phyloP scores from a whole-genome alignment of 2,113 vertebrate species.

The Hydrochoerus hydrochaeris region DNA sequence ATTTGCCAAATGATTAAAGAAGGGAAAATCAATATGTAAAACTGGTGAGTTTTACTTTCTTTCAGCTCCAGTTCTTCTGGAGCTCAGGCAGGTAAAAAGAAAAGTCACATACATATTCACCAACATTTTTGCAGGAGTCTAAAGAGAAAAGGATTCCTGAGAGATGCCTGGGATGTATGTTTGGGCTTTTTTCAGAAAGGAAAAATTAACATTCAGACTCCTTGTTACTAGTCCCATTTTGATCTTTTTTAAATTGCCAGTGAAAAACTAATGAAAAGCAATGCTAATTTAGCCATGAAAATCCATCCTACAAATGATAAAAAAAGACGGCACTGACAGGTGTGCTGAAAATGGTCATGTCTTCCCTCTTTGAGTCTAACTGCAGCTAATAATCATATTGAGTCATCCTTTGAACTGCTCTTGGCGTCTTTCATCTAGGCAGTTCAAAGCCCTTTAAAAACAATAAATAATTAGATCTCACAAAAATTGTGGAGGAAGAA shows the following conservation, averaged over 20 bases:
- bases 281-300: conserved; percentile 69
- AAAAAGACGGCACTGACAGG: conserved; percentile 39
- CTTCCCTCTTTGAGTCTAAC: conserved; percentile 45
- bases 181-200: conserved; percentile 58
- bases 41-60: neutral
- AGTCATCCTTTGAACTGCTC: conserved; percentile 60
- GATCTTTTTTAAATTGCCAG: conserved; percentile 78
- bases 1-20: conserved; percentile 27
- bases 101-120: neutral
- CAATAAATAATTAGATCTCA: conserved; percentile 64
- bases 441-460: conserved; percentile 71
- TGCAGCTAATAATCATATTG: conserved; percentile 32
- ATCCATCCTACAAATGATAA: conserved; percentile 64
- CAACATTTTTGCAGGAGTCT: conserved; percentile 32
- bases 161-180: conserved; percentile 40
- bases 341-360: conserved; percentile 31
- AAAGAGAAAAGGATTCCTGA: conserved; percentile 49
- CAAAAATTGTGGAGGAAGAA: conserved; percentile 5
- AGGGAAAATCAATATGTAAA: conserved; percentile 35
- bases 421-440: conserved; percentile 53
- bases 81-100: neutral
- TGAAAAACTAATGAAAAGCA: conserved; percentile 76
- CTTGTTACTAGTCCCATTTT: conserved; percentile 74
- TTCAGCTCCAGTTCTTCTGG: neutral
- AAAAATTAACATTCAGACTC: conserved; percentile 72